phyloP scores from a whole-genome alignment of 37 sponge, comb jelly and placozoan genomes.

The Beroe forskalii region DNA sequence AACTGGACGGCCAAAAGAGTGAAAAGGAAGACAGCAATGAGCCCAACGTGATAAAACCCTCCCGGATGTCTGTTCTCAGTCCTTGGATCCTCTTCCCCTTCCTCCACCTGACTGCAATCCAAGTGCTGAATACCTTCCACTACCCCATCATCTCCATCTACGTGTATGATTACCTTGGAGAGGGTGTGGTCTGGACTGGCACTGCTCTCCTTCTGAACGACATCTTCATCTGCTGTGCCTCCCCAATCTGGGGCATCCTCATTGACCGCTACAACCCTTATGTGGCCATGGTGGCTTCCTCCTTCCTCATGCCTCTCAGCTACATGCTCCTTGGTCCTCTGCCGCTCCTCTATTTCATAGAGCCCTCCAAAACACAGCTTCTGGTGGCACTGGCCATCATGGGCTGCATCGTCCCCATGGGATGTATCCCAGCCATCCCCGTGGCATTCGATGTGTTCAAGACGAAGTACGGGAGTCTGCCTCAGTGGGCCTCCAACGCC shows the following conservation, averaged over 20 bases:
- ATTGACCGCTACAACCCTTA: constrained; percentile 7
- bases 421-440: not conserved
- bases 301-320: not conserved
- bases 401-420: constrained; percentile 23
- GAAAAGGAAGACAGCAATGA: not conserved
- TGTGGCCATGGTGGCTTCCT: not conserved
- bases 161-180: not conserved
- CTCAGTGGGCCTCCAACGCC: not conserved
- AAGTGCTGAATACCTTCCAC: constrained; percentile 6
- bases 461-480: not conserved
- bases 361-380: constrained; percentile 15
- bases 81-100: constrained; percentile 45
- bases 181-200: constrained; percentile 20
- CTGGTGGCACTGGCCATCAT: not conserved
- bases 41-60: too few species aligned
- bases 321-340: constrained; percentile 23
- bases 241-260: not conserved
- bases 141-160: not conserved
- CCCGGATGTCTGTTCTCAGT: not conserved
- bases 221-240: not conserved
- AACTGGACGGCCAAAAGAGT: not conserved
- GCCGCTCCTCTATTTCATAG: not conserved
- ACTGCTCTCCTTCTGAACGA: not conserved
- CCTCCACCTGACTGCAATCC: not conserved
- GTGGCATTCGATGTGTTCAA: not conserved